Evolutionary conservation across 2,113 vertebrate genomes (phyloP).

Genomic region (Cisticola juncidis): DNA sequence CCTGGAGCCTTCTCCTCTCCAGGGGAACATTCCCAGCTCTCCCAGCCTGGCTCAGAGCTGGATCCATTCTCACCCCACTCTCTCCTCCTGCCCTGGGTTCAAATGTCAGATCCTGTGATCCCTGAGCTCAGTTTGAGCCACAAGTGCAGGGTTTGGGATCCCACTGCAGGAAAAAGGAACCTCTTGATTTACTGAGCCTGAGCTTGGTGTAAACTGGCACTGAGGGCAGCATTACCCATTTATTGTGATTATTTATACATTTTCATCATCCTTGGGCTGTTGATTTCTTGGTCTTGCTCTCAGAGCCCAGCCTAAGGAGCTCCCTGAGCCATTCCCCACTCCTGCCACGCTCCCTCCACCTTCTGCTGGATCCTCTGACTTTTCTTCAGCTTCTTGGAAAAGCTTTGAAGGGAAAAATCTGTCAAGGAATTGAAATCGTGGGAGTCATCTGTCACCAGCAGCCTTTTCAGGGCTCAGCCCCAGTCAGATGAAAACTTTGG

Average conservation of each 20-base stretch:
- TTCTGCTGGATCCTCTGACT: not conserved
- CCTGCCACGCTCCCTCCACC: not conserved
- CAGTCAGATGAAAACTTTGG: not conserved
- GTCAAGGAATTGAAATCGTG: not conserved
- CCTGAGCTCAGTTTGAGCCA: not conserved
- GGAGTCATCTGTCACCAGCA: slow-evolving; percentile 5
- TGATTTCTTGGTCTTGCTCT: not conserved
- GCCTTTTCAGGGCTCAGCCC: not conserved
- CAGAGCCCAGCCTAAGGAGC: not conserved
- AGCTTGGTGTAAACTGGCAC: not conserved
- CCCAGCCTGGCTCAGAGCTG: not conserved
- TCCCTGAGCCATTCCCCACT: not conserved
- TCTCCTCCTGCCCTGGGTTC: not conserved
- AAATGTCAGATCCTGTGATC: accelerated
- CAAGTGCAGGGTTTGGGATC: not conserved
- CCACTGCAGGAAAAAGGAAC: accelerated
- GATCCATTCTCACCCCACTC: accelerated
- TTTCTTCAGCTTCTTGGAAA: not conserved
- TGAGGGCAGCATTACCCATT: not conserved
- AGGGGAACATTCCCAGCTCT: accelerated
- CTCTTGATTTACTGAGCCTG: not conserved
- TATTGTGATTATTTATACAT: accelerated
- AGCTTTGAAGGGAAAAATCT: not conserved
- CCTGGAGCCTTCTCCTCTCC: not conserved
- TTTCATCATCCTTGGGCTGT: not conserved